phyloP scores from a whole-genome alignment of 1,140 invertebrate genomes.

The Neomicropteryx cornuta region DNA sequence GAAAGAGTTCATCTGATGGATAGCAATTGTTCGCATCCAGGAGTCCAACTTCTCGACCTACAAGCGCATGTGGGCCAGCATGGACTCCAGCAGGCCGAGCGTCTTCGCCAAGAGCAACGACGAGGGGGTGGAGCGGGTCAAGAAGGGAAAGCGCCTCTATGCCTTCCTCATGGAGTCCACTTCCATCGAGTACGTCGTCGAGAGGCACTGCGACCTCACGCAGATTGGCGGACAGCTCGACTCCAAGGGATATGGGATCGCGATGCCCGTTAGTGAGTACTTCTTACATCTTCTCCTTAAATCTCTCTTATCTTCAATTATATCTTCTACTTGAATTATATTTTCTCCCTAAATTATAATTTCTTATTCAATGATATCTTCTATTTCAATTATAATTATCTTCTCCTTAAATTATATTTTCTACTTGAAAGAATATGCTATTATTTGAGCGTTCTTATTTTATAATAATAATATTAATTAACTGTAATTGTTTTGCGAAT shows the following conservation, averaged over 20 bases:
- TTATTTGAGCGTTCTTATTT: too few species aligned
- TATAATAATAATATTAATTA: too few species aligned
- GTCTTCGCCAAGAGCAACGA: conserved; percentile 72
- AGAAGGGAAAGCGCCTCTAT: conserved; percentile 52
- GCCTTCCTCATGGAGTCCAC: conserved; percentile 83
- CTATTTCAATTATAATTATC: not conserved
- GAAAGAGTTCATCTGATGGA: too few species aligned
- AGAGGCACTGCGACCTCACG: conserved; percentile 63
- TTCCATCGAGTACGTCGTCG: conserved; percentile 65
- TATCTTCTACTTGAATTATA: too few species aligned
- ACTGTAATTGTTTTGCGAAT: too few species aligned
- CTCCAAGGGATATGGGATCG: conserved; percentile 75
- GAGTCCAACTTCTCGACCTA: conserved; percentile 63
- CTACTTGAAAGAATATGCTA: too few species aligned
- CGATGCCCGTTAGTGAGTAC: conserved; percentile 57
- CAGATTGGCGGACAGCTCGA: conserved; percentile 67
- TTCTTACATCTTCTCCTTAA: too few species aligned
- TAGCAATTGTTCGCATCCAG: too few species aligned
- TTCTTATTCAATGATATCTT: not conserved
- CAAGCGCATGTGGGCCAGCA: conserved; percentile 63
- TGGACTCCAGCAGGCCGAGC: conserved; percentile 66
- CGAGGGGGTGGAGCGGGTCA: conserved; percentile 74
- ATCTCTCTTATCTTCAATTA: too few species aligned
- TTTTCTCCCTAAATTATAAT: too few species aligned
- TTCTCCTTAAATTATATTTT: not conserved